These are phyloP conservation scores for Lepus europaeus DNA, from an alignment of 2,113 vertebrate species.

Conservation along the genomic window DNA sequence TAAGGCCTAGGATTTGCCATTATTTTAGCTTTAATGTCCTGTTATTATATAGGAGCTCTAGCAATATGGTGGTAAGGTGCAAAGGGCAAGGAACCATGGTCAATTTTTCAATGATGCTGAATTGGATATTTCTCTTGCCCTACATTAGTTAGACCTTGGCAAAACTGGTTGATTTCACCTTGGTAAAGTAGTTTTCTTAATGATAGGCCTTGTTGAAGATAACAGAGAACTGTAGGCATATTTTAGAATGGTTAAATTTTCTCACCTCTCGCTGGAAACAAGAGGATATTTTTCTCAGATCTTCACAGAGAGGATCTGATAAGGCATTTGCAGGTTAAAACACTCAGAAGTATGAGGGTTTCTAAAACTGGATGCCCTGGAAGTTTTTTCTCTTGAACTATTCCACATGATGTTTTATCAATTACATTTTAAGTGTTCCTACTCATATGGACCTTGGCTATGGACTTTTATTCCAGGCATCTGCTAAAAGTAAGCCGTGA, in stretches of 20 bases:
- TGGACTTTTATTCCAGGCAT: not conserved
- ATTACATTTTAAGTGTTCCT: not conserved
- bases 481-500: not conserved
- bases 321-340: not conserved
- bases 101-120: not conserved
- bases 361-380: not conserved
- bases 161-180: not conserved
- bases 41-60: not conserved
- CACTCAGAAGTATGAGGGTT: not conserved
- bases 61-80: not conserved
- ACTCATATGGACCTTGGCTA: not conserved
- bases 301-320: not conserved
- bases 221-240: not conserved
- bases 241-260: not conserved
- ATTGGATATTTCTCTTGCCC: not conserved
- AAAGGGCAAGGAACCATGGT: not conserved
- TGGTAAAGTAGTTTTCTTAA: conserved; percentile 3
- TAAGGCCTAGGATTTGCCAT: not conserved
- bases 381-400: not conserved
- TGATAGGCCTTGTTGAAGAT: not conserved
- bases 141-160: not conserved
- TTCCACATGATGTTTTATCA: not conserved
- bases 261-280: not conserved
- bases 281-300: not conserved
- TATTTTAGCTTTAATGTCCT: not conserved